Evolutionary conservation across 2,888 invertebrate species (phyloP).

Genomic region (Scrobipalpa atriplicella): DNA sequence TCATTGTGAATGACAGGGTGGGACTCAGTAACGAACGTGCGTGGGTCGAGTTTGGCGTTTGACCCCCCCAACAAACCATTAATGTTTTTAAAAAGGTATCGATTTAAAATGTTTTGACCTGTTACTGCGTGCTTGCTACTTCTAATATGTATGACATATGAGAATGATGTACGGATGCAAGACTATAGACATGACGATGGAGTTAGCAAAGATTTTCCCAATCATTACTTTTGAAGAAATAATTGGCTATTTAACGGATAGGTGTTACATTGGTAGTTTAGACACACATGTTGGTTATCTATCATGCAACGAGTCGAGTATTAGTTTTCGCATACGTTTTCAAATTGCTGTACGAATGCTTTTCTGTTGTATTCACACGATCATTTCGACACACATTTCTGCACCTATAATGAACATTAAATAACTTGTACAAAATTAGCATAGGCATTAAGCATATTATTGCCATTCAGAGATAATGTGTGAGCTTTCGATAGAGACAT

Average conservation of each 20-base stretch:
- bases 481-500: constrained; percentile 1
- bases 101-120: too few species aligned
- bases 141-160: too few species aligned
- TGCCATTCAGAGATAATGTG: not conserved
- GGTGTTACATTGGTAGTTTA: not conserved
- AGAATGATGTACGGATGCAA: too few species aligned
- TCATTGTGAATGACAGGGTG: constrained; percentile 33
- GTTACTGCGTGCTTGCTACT: too few species aligned
- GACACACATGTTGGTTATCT: not conserved
- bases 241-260: not conserved
- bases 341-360: not conserved
- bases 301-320: not conserved
- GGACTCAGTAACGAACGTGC: not conserved
- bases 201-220: not conserved
- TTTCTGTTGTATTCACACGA: constrained; percentile 4
- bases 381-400: constrained; percentile 8
- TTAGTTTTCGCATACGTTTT: constrained; percentile 5
- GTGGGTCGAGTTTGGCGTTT: not conserved
- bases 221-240: not conserved
- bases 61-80: too few species aligned
- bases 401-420: not conserved
- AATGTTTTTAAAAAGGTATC: too few species aligned
- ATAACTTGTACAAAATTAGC: constrained; percentile 6
- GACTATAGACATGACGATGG: too few species aligned
- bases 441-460: not conserved